These are phyloP conservation scores for Chascanopsetta lugubris DNA, from an alignment of 2,113 vertebrate genomes.

Conservation along the genomic window DNA sequence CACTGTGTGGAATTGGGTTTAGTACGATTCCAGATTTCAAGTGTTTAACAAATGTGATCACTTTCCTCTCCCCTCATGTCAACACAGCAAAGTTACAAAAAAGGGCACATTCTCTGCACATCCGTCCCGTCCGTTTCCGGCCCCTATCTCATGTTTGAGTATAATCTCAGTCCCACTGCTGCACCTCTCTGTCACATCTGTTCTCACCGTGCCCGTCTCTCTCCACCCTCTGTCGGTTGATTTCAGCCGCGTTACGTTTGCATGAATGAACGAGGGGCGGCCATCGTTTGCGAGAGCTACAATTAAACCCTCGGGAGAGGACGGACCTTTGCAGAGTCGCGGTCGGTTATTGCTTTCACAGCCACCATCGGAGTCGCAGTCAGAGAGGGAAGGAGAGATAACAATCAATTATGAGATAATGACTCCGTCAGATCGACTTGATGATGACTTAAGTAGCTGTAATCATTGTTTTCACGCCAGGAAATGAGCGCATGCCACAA, in stretches of 20 bases:
- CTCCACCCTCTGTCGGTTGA: conserved; percentile 15
- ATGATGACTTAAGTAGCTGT: too few species aligned
- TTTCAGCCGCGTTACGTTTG: conserved; percentile 36
- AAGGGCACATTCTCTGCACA: too few species aligned
- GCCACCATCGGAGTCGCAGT: too few species aligned
- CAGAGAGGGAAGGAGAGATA: not conserved
- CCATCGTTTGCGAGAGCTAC: conserved; percentile 18
- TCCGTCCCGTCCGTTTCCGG: conserved; percentile 15
- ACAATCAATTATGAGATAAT: not conserved
- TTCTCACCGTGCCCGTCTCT: conserved; percentile 1
- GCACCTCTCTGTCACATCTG: conserved; percentile 13
- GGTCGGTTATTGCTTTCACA: not conserved
- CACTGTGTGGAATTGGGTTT: too few species aligned
- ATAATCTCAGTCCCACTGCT: conserved; percentile 5
- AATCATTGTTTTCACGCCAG: too few species aligned
- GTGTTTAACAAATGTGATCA: too few species aligned
- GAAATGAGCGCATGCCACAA: not conserved
- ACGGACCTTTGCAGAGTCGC: conserved; percentile 11
- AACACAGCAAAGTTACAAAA: too few species aligned
- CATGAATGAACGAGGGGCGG: conserved; percentile 7
- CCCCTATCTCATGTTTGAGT: conserved; percentile 30
- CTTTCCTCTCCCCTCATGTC: too few species aligned
- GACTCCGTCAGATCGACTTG: not conserved
- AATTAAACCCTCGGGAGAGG: conserved; percentile 27
- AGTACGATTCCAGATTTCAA: too few species aligned